Percentiles rank a stretch among this genome's conserved stretches.
phyloP scores from a whole-genome alignment of 2,113 vertebrate genomes.

The Xenus cinereus region DNA sequence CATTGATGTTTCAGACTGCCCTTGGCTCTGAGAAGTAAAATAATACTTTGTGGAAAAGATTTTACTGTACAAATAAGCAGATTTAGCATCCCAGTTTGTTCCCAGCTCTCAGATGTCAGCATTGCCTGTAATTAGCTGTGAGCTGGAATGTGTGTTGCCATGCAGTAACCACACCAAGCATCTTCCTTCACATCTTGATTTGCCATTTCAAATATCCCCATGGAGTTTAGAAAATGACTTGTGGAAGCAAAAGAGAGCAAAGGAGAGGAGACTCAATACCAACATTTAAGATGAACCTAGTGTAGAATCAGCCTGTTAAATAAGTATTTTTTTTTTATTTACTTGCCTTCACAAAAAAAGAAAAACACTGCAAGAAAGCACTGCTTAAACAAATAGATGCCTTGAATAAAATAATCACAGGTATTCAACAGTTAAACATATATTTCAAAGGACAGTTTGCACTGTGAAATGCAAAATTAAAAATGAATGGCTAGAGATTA shows the following conservation, averaged over 20 bases:
- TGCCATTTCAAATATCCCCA: not conserved
- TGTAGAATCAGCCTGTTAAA: not conserved
- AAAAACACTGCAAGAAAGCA: not conserved
- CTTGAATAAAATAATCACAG: not conserved
- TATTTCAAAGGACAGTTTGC: not conserved
- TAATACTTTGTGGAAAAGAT: constrained; percentile 30
- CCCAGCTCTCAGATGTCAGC: constrained; percentile 40
- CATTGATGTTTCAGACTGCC: not conserved
- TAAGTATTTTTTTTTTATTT: not conserved
- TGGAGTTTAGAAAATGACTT: not conserved
- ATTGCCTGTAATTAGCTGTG: constrained; percentile 19
- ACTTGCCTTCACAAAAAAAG: not conserved
- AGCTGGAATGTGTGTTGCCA: constrained; percentile 38
- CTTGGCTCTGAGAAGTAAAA: not conserved
- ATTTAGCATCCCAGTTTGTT: constrained; percentile 20
- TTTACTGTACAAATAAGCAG: constrained; percentile 31
- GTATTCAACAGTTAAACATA: not conserved
- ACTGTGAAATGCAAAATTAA: not conserved
- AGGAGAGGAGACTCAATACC: not conserved
- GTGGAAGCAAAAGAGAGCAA: not conserved
- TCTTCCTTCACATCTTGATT: constrained; percentile 36
- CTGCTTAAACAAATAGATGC: not conserved
- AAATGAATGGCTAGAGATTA: not conserved
- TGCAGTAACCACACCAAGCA: constrained; percentile 37
- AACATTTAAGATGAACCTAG: not conserved